These are phyloP conservation scores for Drosophila rufa DNA, from an alignment of 1,140 invertebrate genomes.

Conservation along the genomic window DNA sequence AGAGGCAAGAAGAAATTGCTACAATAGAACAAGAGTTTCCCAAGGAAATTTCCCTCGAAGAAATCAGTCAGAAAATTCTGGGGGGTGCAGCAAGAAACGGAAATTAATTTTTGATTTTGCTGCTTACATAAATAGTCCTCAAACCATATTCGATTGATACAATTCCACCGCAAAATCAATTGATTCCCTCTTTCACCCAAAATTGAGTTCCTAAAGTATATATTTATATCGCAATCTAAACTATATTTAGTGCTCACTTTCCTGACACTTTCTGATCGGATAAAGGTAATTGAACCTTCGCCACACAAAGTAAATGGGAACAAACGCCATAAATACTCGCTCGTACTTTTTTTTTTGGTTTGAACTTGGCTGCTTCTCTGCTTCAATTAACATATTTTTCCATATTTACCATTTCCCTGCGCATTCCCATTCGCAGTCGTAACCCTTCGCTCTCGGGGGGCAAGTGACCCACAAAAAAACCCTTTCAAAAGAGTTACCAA, in stretches of 20 bases:
- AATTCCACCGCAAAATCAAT: constrained; percentile 12
- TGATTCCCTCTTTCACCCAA: background rate
- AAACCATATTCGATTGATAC: constrained; percentile 13
- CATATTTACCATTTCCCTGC: constrained; percentile 33
- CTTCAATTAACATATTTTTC: constrained; percentile 60
- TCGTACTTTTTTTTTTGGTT: constrained; percentile 21
- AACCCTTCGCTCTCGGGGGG: constrained; percentile 39
- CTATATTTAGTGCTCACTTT: constrained; percentile 31
- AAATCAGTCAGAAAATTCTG: constrained; percentile 28
- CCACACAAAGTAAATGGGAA: constrained; percentile 46
- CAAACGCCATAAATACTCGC: constrained; percentile 44
- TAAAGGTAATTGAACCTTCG: constrained; percentile 56
- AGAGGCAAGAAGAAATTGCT: constrained; percentile 23
- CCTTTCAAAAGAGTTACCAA: constrained; percentile 28
- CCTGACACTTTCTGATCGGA: constrained; percentile 16
- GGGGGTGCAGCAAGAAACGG: constrained; percentile 5
- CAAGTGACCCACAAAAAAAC: constrained; percentile 50
- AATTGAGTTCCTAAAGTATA: background rate
- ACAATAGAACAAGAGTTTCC: constrained; percentile 40
- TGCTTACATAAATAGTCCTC: constrained; percentile 9
- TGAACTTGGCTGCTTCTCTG: constrained; percentile 33
- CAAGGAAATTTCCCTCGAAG: constrained; percentile 34
- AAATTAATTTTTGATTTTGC: constrained; percentile 41
- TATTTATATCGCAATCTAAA: constrained; percentile 8
- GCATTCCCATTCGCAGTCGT: constrained; percentile 11